These are phyloP conservation scores for Myotis findleyi DNA, from an alignment of 2,797 vertebrate genomes.

Conservation along the genomic window DNA sequence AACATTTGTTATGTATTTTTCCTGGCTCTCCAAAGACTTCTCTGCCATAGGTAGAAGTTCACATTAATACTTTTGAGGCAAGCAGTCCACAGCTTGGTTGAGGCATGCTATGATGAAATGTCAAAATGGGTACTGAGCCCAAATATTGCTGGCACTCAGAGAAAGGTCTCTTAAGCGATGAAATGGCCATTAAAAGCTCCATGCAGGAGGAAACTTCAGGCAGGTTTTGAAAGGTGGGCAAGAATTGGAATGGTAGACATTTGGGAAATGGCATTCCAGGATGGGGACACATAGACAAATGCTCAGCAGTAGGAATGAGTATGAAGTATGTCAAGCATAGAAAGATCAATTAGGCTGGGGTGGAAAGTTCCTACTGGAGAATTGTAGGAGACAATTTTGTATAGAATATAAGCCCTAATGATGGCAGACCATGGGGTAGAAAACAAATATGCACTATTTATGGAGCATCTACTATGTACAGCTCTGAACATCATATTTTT, in stretches of 20 bases:
- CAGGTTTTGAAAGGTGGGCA: constrained; percentile 36
- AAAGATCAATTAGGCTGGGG: neutral
- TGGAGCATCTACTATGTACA: neutral
- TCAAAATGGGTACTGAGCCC: neutral
- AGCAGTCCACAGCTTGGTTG: neutral
- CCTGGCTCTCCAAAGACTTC: neutral
- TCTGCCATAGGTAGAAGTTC: neutral
- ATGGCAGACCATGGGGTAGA: neutral
- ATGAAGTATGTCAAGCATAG: neutral
- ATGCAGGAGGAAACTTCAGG: neutral
- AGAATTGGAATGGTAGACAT: neutral
- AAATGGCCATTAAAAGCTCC: neutral
- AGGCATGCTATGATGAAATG: neutral
- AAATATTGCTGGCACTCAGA: neutral
- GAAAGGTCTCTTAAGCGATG: neutral
- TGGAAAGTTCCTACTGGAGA: neutral
- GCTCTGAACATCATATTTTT: constrained; percentile 6
- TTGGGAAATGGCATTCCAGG: neutral
- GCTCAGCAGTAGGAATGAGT: neutral
- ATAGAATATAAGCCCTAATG: neutral
- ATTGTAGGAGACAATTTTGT: neutral
- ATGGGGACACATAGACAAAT: neutral
- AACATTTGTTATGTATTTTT: neutral
- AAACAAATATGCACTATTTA: constrained; percentile 24
- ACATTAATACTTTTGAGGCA: neutral